A percentile compares a stretch with the other conserved stretches of the same genome.
Evolutionary conservation across 1,140 invertebrate genomes (phyloP).

Genomic region (Hestina assimilis): DNA sequence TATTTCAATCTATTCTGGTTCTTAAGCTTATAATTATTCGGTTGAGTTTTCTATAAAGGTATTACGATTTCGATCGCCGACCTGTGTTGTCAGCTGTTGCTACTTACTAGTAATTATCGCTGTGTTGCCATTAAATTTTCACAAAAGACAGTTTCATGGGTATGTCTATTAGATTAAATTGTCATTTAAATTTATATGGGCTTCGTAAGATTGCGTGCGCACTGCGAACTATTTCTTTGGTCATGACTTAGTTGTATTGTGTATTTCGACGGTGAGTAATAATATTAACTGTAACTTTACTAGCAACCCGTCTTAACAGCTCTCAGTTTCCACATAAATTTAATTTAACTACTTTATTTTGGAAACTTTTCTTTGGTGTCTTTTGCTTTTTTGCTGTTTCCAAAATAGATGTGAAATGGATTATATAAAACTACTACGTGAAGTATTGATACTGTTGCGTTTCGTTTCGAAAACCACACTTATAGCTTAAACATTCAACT

Average conservation of each 20-base stretch:
- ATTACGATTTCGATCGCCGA: not conserved
- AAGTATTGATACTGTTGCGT: no score
- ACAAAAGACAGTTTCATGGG: conserved; percentile 36
- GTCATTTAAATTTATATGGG: conserved; percentile 35
- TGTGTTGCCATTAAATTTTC: conserved; percentile 37
- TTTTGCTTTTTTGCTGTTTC: no score
- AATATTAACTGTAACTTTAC: not conserved
- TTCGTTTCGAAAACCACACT: no score
- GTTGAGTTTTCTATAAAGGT: not conserved
- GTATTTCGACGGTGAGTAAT: not conserved
- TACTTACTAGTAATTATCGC: conserved; percentile 43
- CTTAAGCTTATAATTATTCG: not conserved
- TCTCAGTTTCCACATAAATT: no score
- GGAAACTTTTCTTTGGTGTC: no score
- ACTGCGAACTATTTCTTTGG: conserved; percentile 8
- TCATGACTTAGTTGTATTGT: not conserved
- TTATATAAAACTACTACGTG: no score
- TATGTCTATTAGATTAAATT: conserved; percentile 37
- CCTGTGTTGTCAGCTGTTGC: conserved; percentile 13
- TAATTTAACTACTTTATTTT: no score
- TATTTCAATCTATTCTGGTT: conserved; percentile 1
- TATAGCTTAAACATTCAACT: no score
- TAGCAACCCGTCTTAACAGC: no score
- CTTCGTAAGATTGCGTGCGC: conserved; percentile 22
- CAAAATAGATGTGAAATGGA: no score